Evolutionary conservation across 2,888 invertebrate species (phyloP), one percentile per base, ranked within the genome.

Genomic region (Andrena bucephala): DNA sequence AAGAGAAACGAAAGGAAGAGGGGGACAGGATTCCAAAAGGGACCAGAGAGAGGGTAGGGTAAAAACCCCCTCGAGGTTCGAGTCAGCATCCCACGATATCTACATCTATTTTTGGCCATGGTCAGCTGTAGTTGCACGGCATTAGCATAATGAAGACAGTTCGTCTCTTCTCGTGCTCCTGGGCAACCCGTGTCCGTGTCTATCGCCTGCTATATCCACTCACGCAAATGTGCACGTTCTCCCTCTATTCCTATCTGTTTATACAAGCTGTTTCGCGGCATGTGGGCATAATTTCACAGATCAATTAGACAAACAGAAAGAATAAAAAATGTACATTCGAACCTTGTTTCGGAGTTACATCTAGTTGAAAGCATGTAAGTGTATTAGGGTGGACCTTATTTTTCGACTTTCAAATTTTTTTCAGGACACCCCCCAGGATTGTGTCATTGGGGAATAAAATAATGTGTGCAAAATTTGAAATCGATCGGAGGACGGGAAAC

Each of bases 131-230:
- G 89, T 89, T 89, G 89, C 90, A 88, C 87, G 87, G 85, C 89
- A 93, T 93, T 92, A 92, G 91, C 93, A 93, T 93, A 93, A 93
- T 92, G 93, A 93, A 92, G 87, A 89, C 83, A 89, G 85, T 79
- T 87, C 81, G 82, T 85, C 81, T 86, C 89, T 66, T 77, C 73
- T 85, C 81, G 72, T 82, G 57, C 78, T 71, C 84, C 67, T 70
- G 50, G 69, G 74, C 71, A 79, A 71, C 84, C 67, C 75, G 66
- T 81, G 72, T 83, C 83, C 69, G 66, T 91, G 89, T 84, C 87
- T 85, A 85, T 89, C 87, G 77, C 83, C 71, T 86, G 87, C 90
- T 87, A 85, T 63, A 50, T 50, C 33, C 75, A 52, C 59, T 24
- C 20, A 42, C 65, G 52, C 59, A 24, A 69, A 6, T 42, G 0